Conservation (phyloP, 2,888 invertebrate genomes). For the Fragum whitleyi region DNA sequence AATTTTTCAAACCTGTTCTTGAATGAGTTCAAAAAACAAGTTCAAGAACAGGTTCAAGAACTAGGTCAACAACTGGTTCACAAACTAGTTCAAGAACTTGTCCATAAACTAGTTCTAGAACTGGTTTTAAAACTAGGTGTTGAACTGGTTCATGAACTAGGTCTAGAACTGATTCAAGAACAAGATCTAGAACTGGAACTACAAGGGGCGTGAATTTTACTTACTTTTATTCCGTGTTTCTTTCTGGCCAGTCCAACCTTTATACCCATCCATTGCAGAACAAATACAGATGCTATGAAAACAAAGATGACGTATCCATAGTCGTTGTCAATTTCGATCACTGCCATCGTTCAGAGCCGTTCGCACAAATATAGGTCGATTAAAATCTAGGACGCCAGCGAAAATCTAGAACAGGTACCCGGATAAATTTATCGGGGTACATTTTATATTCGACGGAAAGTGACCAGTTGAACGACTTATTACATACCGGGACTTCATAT, state of each 20-base stretch:
- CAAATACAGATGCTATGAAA: conserved; percentile 58
- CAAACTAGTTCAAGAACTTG: too few species aligned
- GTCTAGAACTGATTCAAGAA: too few species aligned
- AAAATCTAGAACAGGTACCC: conserved; percentile 14
- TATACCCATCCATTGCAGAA: conserved; percentile 68
- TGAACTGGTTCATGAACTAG: too few species aligned
- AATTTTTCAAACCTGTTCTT: too few species aligned
- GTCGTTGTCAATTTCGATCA: conserved; percentile 50
- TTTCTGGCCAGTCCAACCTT: conserved; percentile 70
- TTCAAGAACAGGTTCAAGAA: too few species aligned
- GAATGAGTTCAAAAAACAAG: too few species aligned
- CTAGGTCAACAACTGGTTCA: too few species aligned
- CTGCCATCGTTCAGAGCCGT: conserved; percentile 1
- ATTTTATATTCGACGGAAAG: not conserved
- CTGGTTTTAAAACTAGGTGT: too few species aligned
- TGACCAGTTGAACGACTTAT: not conserved
- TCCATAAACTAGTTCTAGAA: too few species aligned
- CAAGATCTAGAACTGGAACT: too few species aligned
- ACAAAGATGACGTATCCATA: conserved; percentile 73
- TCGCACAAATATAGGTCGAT: not conserved
- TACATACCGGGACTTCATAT: conserved; percentile 74
- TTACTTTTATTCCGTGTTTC: conserved; percentile 71
- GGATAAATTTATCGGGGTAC: conserved; percentile 29
- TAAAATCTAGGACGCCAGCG: conserved; percentile 46
- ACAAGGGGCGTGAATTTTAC: too few species aligned